phyloP scores from a whole-genome alignment of 2,888 invertebrate species.

The Catotricha subobsoleta region DNA sequence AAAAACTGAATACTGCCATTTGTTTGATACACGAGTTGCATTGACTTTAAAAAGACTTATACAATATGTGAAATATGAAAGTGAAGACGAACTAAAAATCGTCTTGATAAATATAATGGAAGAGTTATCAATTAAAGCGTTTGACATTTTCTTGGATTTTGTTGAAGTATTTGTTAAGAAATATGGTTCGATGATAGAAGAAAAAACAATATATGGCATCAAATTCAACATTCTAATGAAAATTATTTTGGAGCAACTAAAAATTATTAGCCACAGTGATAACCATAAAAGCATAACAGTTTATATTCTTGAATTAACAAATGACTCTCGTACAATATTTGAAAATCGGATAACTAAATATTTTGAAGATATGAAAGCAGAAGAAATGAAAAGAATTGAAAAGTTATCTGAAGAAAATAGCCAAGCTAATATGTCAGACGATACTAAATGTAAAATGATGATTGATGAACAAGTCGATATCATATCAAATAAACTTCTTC shows the following conservation, averaged over 20 bases:
- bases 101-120: conserved; percentile 1
- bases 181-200: background rate
- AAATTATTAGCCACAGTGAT: background rate
- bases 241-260: background rate
- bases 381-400: background rate
- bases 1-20: background rate
- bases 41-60: background rate
- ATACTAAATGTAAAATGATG: background rate
- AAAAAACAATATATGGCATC: background rate
- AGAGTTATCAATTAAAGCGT: conserved; percentile 1
- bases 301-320: background rate
- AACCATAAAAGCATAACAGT: background rate
- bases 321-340: background rate
- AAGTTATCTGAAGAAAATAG: background rate
- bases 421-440: background rate
- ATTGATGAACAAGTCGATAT: conserved; percentile 1
- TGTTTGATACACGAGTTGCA: background rate
- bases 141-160: conserved; percentile 1
- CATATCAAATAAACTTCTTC: background rate
- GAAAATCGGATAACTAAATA: conserved; percentile 1
- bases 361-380: background rate
- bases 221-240: background rate
- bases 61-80: background rate
- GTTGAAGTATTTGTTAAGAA: background rate
- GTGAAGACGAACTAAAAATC: background rate